phyloP scores from a whole-genome alignment of 2,888 invertebrate genomes.

The Branchipolynoe longqiensis region DNA sequence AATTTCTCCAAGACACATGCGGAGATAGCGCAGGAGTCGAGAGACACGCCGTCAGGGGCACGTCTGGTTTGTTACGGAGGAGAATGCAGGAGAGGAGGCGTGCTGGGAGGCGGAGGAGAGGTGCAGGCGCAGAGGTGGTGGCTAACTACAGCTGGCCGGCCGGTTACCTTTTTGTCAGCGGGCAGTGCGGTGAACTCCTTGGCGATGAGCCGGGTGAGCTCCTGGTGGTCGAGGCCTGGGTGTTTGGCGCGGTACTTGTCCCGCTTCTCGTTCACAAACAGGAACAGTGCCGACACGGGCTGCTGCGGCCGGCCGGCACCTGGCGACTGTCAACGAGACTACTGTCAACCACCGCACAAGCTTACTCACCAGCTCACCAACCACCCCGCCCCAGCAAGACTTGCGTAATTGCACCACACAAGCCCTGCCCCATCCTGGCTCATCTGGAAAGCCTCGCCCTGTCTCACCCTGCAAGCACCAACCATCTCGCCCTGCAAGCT shows the following conservation, averaged over 20 bases:
- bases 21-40: background rate
- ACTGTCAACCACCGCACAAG: background rate
- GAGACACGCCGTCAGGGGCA: background rate
- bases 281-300: conserved; percentile 69
- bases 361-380: too few relatives aligned
- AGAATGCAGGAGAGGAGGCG: background rate
- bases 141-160: background rate
- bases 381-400: background rate
- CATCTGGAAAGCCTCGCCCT: too few relatives aligned
- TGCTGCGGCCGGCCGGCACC: conserved; percentile 66
- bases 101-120: background rate
- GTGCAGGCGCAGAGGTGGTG: too few relatives aligned
- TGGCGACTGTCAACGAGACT: background rate
- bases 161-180: conserved; percentile 71
- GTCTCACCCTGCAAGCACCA: too few relatives aligned
- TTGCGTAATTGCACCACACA: background rate
- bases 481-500: too few relatives aligned
- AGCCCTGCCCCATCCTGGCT: too few relatives aligned
- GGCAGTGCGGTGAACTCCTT: conserved; percentile 70
- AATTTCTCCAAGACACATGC: too few relatives aligned
- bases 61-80: background rate
- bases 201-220: conserved; percentile 70
- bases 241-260: conserved; percentile 65
- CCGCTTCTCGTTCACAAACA: conserved; percentile 69
- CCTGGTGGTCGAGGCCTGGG: conserved; percentile 71